Percentiles rank a stretch among this genome's conserved stretches.
These are phyloP conservation scores for Podarcis raffonei DNA, from an alignment of 2,113 vertebrate species.

Conservation along the genomic window DNA sequence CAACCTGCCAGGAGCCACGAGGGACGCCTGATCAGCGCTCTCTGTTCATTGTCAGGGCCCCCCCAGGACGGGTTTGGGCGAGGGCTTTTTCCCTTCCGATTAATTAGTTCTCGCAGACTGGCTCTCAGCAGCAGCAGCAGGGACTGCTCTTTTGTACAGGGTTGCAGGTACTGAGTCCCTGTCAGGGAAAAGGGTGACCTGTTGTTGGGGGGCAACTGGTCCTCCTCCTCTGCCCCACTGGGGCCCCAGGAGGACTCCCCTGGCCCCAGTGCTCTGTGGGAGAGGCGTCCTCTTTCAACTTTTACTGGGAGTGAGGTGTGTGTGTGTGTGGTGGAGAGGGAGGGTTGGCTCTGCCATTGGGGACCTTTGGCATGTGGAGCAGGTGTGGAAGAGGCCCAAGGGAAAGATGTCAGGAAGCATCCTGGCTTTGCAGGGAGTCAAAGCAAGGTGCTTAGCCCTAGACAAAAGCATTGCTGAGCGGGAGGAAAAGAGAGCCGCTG, in stretches of 20 bases:
- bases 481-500: too few species aligned
- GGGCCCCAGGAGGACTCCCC: background rate
- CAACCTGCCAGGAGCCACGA: constrained; percentile 28
- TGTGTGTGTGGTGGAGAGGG: too few species aligned
- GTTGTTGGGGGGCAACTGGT: background rate
- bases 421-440: too few species aligned
- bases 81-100: background rate
- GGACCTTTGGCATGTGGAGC: too few species aligned
- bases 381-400: too few species aligned
- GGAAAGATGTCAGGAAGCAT: too few species aligned
- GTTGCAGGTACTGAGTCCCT: background rate
- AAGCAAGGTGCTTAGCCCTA: too few species aligned
- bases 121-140: background rate
- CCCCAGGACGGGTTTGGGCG: constrained; percentile 13
- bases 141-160: background rate
- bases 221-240: background rate
- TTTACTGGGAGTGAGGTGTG: too few species aligned
- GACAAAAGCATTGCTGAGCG: too few species aligned
- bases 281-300: background rate
- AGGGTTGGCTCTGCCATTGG: too few species aligned
- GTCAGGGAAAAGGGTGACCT: too few species aligned
- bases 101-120: constrained; percentile 48
- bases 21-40: constrained; percentile 30
- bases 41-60: constrained; percentile 8
- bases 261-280: background rate